These are phyloP conservation scores for Melinaea menophilus DNA, from an alignment of 2,888 invertebrate species.

Conservation along the genomic window DNA sequence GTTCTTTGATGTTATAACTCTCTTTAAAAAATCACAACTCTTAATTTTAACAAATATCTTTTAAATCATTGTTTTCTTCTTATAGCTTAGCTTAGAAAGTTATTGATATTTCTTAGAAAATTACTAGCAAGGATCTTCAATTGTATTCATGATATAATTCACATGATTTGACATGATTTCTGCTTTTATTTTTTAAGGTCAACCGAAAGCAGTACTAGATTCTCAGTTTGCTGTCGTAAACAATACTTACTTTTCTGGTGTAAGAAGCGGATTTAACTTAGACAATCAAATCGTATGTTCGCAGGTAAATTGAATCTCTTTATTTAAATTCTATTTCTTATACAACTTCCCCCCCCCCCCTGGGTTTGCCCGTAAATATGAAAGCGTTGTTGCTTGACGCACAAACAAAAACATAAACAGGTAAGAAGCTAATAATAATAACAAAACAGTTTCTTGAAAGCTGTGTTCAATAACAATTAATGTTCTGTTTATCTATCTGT, in stretches of 20 bases:
- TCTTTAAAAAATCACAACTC: no score
- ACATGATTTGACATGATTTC: not conserved
- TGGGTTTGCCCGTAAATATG: no score
- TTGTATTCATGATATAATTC: not conserved
- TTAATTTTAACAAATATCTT: no score
- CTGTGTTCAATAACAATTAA: no score
- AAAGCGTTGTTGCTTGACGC: no score
- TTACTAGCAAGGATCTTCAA: not conserved
- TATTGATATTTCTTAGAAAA: not conserved
- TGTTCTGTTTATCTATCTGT: no score
- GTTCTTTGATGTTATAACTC: no score
- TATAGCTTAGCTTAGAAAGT: no score
- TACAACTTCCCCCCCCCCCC: not conserved
- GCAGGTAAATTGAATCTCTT: slow-evolving; percentile 58
- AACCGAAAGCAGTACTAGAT: slow-evolving; percentile 87
- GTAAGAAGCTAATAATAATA: no score
- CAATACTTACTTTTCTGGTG: slow-evolving; percentile 84
- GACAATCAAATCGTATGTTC: slow-evolving; percentile 76
- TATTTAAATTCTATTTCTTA: not conserved
- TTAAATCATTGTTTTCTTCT: no score
- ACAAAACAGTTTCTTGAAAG: no score
- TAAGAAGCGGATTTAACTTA: slow-evolving; percentile 62
- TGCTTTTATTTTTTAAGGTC: slow-evolving; percentile 58
- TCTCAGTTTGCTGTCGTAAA: slow-evolving; percentile 88
- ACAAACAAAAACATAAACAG: no score